Evolutionary conservation across 2,888 invertebrate genomes (phyloP), one percentile per base, ranked within the genome.

Genomic region (Malachius bipustulatus): DNA sequence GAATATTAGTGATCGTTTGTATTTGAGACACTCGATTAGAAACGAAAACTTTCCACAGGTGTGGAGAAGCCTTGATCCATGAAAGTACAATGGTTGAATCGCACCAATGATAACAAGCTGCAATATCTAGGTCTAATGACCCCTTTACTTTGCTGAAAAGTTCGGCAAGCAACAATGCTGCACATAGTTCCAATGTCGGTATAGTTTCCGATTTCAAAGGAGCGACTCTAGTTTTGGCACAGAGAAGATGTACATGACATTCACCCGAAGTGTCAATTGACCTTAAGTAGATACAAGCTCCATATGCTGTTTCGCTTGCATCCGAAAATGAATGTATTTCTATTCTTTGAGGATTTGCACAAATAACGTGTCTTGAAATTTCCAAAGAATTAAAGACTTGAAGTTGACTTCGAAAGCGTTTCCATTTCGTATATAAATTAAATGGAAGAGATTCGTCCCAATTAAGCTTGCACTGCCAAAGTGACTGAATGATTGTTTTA

Each of bases 11-110:
- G 3, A 36, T 10, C 15, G 16, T 24, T 30, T 36, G 36, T n/a
- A 36, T 31, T 12, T 14, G 31, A 24, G 26, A 14, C 3, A 36
- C 32, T 14, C 31, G 36, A 13, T 34, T 34, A 4, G 26, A 15
- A 11, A 34, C 34, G 11, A 34, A 33, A 26, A 26, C 16, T 15
- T 34, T 34, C 16, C 34, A 34, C 13, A 27, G 14, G n/a, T 15
- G 16, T 14, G 34, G 27, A n/a, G 30, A 14, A 19, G 35, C 16
- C 10, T 9, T 9, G 12, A 34, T 34, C 16, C 28, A 27, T 14
- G 14, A n/a, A 9, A 11, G 15, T 26, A 28, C 8, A 9, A 14
- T 15, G 24, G 26, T 26, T 14, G 28, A 34, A 13, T 34, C 34
- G 6, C 6, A n/a, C 24, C 24, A 19, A 19, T 8, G n/a, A 19